Base-by-base conservation (phyloP, 2,797 vertebrate genomes). In the Coregonus ussuriensis region DNA sequence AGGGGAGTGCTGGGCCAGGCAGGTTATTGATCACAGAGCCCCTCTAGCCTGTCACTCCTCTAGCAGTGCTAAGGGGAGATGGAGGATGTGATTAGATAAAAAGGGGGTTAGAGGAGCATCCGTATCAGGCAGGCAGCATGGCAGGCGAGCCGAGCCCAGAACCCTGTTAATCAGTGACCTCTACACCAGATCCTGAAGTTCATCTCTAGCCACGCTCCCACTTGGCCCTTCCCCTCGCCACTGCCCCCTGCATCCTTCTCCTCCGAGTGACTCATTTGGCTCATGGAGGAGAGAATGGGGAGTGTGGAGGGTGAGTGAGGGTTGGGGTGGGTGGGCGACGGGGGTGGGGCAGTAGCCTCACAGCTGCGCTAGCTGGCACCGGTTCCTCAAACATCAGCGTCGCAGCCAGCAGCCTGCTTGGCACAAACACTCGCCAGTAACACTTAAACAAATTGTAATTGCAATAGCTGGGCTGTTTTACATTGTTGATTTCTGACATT, bases 351-450 rank as follows among this genome's bases (percentile, higher is more conserved):
- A 85, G 89, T 86, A 79, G 90, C 91, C 90, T 90, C 90, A 93
- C 94, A 95, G 93, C 93, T 96, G 94, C 91, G 87, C 90, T 91
- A 87, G 86, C 88, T 95, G 93, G 93, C 94, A 93, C 83, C 84
- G 81, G 80, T 84, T 88, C 82, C 83, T 91, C 86, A 89, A 90
- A 91, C 90, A 91, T 91, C 88, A 90, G 85, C 72, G 75, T 73
- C 71, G 80, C 85, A 88, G 93, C 91, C 91, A 92, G 87, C 90
- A 89, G 90, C 1, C 15, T 82, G 88, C 90, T 93, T 94, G 92
- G 92, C 93, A 89, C 89, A 79, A 82, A 84, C 67, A 16, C 78
- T 89, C 85, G 81, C 91, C 90, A 91, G 75, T 91, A 90, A 89
- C 86, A 80, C 88, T 93, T 92, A 85, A 93, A 92, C 89, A 92